phyloP scores from a whole-genome alignment of 2,797 vertebrate species.

The Cynopterus sphinx region DNA sequence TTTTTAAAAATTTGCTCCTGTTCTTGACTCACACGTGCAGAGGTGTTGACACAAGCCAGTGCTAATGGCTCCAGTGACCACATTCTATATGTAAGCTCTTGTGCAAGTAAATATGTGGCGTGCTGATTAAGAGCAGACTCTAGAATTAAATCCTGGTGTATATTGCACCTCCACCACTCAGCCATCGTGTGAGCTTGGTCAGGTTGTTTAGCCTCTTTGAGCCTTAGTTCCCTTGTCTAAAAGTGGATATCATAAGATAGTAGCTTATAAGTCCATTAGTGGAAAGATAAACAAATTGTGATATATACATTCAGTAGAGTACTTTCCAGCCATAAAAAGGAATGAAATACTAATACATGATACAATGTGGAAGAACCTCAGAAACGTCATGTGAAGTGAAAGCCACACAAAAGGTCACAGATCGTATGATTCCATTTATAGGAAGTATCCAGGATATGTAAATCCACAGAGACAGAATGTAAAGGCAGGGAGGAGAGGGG shows the following conservation, averaged over 20 bases:
- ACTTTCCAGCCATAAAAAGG: background rate
- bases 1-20: background rate
- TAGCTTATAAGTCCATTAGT: background rate
- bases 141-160: background rate
- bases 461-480: background rate
- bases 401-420: background rate
- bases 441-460: background rate
- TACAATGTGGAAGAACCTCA: background rate
- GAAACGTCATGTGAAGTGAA: accelerated
- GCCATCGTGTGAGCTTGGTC: background rate
- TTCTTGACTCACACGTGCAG: background rate
- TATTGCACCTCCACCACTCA: background rate
- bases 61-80: no score
- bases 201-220: background rate
- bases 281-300: background rate
- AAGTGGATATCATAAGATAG: background rate
- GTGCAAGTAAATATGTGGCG: background rate
- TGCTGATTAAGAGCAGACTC: background rate
- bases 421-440: background rate
- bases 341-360: background rate
- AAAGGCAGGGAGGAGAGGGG: accelerated
- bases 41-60: no score
- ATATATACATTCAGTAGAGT: background rate
- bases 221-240: background rate
- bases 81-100: background rate